Conservation (phyloP, 2,888 invertebrate species). For the Lithophane semibrunnea region DNA sequence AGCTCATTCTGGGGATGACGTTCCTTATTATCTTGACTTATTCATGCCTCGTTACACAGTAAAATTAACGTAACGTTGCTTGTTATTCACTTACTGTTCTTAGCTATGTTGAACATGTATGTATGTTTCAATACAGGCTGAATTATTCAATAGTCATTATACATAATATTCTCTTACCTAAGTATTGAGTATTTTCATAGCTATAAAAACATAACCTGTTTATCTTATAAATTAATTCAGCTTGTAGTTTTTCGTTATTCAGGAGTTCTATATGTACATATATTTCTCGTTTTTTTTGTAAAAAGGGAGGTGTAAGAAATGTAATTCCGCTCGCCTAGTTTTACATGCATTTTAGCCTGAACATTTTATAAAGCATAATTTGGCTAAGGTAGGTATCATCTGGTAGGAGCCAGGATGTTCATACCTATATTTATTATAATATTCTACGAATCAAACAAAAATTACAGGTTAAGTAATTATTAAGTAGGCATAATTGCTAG, state of each 20-base stretch:
- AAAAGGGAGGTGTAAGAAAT: background rate
- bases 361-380: background rate
- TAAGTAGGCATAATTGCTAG: background rate
- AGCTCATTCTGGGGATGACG: constrained; percentile 64
- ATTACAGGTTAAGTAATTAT: background rate
- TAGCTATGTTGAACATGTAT: constrained; percentile 16
- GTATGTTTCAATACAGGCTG: constrained; percentile 6
- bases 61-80: constrained; percentile 56
- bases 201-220: background rate
- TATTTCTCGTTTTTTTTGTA: background rate
- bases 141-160: constrained; percentile 25
- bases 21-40: constrained; percentile 67
- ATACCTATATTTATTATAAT: background rate
- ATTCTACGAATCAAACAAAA: background rate
- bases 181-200: background rate
- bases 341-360: background rate
- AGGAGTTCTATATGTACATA: background rate
- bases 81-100: constrained; percentile 35
- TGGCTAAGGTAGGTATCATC: background rate
- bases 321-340: background rate
- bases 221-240: background rate
- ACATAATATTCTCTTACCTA: background rate
- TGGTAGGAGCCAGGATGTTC: background rate
- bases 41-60: constrained; percentile 75
- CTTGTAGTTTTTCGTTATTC: background rate